Evolutionary conservation across 2,113 vertebrate genomes (phyloP), one percentile per base, ranked within the genome.

Genomic region (Oreochromis tanganicae): DNA sequence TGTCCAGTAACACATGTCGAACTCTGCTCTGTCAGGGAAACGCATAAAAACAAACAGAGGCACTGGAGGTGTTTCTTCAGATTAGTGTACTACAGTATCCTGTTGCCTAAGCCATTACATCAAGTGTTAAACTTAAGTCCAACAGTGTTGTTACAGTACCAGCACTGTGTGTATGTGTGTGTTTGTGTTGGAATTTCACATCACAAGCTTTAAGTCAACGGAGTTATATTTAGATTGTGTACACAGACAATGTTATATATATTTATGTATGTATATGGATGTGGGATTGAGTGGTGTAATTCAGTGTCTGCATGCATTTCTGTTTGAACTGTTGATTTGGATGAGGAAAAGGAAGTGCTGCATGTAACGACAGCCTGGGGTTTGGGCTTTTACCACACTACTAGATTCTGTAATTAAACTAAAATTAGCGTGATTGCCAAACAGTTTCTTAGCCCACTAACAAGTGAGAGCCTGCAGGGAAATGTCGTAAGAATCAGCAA

Each of bases 1-100:
- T 85, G 57, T 81, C 86, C 41, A 55, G 52, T 83, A 89, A 88
- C 87, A 54, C 66, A 66, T 86, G 82, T 87, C 80, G 78, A 59
- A 89, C 57, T 80, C 86, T 68, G 84, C 71, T 86, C 73, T 88
- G 83, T 89, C 71, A 85, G 36, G 46, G 19, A 84, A 63, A 56
- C 14, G 4, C 63, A 80, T 12, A 50, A 21, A 83, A 3, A 87
- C 32, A 80, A 57, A 81, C 50, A 36, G 36, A 43, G 36, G 80
- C 8, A 78, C 87, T 48, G 12, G 32, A 80, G 80, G 48, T 59
- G 9, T 82, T 85, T 68, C 50, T 24, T 61, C 57, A 41, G 41
- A 85, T 89, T 86, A 59, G 54, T 79, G 78, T 46, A 5, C 19
- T 80, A 81, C 54, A 56, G 84, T 46, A 59, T 85, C 80, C 86